Evolutionary conservation across 2,888 invertebrate species (phyloP).

Genomic region (Eilema griseolum): DNA sequence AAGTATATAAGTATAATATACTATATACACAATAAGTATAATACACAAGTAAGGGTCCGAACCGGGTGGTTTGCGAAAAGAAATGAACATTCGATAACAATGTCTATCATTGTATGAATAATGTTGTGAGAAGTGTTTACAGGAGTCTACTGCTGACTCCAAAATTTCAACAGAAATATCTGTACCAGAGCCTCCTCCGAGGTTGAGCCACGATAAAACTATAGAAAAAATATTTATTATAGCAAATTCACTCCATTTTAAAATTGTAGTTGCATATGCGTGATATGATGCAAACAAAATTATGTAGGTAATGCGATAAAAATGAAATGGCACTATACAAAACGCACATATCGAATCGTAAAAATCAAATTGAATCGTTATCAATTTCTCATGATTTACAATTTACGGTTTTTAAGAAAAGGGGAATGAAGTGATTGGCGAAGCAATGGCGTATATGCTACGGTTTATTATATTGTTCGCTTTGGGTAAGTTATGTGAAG

Average conservation of each 20-base stretch:
- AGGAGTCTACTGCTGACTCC: too few species aligned
- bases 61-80: too few species aligned
- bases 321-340: conserved; percentile 28
- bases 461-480: conserved; percentile 31
- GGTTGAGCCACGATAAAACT: too few species aligned
- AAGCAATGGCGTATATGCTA: conserved; percentile 31
- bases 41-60: too few species aligned
- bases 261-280: neutral
- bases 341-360: conserved; percentile 31
- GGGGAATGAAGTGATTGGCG: conserved; percentile 35
- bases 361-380: conserved; percentile 40
- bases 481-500: conserved; percentile 36
- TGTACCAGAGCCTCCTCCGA: too few species aligned
- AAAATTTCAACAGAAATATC: too few species aligned
- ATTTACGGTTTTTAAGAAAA: conserved; percentile 36
- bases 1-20: neutral
- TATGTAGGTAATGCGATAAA: conserved; percentile 15
- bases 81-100: too few species aligned
- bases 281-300: neutral
- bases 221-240: too few species aligned
- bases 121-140: too few species aligned
- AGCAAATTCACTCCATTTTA: neutral
- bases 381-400: conserved; percentile 30
- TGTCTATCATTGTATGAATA: too few species aligned
- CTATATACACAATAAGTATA: too few species aligned